These are phyloP conservation scores for Chinchilla lanigera DNA, from an alignment of 2,113 vertebrate genomes.

Conservation along the genomic window DNA sequence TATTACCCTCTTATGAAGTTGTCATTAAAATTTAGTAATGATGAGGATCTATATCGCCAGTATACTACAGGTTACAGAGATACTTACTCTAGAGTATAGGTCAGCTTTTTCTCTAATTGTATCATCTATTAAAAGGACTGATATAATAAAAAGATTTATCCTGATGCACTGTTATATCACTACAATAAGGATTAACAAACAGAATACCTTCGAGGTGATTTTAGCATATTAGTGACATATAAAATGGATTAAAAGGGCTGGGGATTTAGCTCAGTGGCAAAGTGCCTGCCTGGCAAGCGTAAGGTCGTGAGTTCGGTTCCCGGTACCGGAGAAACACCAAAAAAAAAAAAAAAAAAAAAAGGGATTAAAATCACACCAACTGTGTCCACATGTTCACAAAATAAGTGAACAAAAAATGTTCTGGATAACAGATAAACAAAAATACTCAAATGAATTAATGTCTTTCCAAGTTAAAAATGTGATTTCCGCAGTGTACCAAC, in stretches of 20 bases:
- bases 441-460: not conserved
- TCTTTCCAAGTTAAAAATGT: not conserved
- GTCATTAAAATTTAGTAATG: not conserved
- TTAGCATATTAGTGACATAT: not conserved
- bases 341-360: too few relatives aligned
- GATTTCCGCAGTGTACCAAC: not conserved
- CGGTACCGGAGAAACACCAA: too few relatives aligned
- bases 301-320: too few relatives aligned
- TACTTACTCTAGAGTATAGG: not conserved
- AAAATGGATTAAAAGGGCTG: not conserved
- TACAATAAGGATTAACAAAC: not conserved
- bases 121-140: not conserved
- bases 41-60: not conserved
- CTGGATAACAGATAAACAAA: not conserved
- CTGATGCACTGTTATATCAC: not conserved
- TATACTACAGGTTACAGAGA: not conserved
- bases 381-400: not conserved
- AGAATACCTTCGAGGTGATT: not conserved
- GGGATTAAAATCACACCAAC: not conserved
- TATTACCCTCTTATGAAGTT: not conserved
- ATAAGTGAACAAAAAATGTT: not conserved
- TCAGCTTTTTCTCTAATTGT: not conserved
- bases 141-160: conserved; percentile 5
- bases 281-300: too few relatives aligned
- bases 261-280: too few relatives aligned